Base-by-base conservation (phyloP, 2,888 invertebrate species). In the Nipponacmea schrenckii region DNA sequence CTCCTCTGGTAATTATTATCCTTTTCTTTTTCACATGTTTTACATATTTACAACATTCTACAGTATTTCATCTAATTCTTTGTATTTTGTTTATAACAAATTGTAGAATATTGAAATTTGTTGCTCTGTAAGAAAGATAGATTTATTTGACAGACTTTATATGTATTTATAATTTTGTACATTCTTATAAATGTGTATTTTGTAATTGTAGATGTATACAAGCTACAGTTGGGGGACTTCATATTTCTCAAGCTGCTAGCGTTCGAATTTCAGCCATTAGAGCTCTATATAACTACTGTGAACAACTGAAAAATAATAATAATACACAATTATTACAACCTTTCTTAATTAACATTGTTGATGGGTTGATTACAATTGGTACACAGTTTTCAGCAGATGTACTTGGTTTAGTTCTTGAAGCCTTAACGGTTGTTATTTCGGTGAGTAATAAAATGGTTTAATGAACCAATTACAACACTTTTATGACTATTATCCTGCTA, bases 221-320 rank as follows among this genome's bases (percentile, higher is more conserved):
- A 82, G 91, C 91, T 8, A 91, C 91, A 3, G 91, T 92, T 0
- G 90, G 90, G 67, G 92, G 91, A 0, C 86, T 92, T 31, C 90
- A 90, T 71, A 90, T 89, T 62, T 89, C 89, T 68, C 92, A 92
- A 76, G 89, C 90, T 0, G 86, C 91, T 48, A 90, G 90, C 75
- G 90, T 92, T 39, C 87, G 91, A 62, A 91, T 92, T 66, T 91
- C 91, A n/a, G 91, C 91, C 3, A 90, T 91, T 8, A 83, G 90
- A 74, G 87, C 90, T n/a, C 86, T 90, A 27, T 88, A 88, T 80
- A 91, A 91, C 74, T 92, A 91, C 84, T 91, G 92, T 79, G 89
- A 90, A 68, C 90, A 91, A 74, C 88, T 92, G 71, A 90, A 91
- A 76, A 84, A 87, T 7, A 87, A 89, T 1, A 89, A 90, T 15